A percentile compares a stretch with the other conserved stretches of the same genome.
Evolutionary conservation across 2,797 vertebrate species (phyloP).

Genomic region (Trichosurus vulpecula): DNA sequence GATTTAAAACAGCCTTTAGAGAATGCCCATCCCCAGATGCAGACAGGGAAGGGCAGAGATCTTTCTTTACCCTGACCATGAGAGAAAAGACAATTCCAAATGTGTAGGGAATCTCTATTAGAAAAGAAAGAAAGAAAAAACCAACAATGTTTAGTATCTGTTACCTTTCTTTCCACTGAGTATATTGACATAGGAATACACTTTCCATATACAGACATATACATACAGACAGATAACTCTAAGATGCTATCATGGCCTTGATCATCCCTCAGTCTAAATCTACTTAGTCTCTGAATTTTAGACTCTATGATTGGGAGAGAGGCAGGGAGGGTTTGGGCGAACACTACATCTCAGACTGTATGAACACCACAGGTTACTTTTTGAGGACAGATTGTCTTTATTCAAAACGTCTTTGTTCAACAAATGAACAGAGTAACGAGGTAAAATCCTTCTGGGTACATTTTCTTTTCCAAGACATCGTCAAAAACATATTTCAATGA

Average conservation of each 20-base stretch:
- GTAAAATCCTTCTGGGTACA: constrained; percentile 95
- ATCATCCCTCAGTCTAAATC: neutral
- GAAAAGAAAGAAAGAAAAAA: neutral
- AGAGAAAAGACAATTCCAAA: neutral
- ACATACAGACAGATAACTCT: neutral
- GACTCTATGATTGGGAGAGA: neutral
- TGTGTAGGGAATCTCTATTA: neutral
- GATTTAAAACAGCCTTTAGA: neutral
- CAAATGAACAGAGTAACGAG: constrained; percentile 94
- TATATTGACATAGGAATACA: constrained; percentile 15
- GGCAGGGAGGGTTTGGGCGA: neutral
- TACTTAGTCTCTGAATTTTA: neutral
- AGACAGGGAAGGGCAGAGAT: neutral
- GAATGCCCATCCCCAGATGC: neutral
- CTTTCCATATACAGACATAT: neutral
- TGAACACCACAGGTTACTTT: constrained; percentile 82
- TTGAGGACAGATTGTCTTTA: constrained; percentile 99
- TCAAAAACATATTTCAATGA: constrained; percentile 89
- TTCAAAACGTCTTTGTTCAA: constrained; percentile 96
- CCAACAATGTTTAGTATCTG: neutral
- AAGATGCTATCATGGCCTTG: neutral
- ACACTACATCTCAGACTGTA: constrained; percentile 67
- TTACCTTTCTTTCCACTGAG: neutral
- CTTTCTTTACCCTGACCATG: neutral
- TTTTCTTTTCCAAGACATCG: constrained; percentile 89